Conservation (phyloP, 2,113 vertebrate genomes). For the Tichodroma muraria region DNA sequence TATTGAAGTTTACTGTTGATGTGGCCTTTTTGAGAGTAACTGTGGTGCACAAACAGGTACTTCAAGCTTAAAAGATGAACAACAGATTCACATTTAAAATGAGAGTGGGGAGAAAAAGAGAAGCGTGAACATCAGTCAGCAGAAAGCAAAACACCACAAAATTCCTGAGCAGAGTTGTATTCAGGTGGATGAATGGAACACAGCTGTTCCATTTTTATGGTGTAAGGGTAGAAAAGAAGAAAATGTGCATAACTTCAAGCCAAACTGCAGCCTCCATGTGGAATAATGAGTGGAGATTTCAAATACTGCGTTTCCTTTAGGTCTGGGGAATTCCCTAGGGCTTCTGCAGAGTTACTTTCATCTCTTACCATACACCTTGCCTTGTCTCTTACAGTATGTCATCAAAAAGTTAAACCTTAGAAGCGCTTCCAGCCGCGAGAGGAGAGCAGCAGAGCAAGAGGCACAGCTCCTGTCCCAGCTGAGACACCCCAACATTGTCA, state of each 20-base stretch:
- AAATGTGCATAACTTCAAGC: neutral
- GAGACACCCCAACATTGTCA: conserved; percentile 95
- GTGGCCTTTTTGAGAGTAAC: neutral
- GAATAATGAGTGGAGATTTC: neutral
- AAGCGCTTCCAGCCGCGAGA: conserved; percentile 82
- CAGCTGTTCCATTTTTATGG: neutral
- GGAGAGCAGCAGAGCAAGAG: conserved; percentile 90
- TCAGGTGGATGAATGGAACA: neutral
- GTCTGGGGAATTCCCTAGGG: neutral
- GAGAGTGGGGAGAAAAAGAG: too few relatives aligned
- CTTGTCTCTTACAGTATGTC: conserved; percentile 80
- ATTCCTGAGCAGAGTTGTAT: neutral
- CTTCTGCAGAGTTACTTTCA: neutral
- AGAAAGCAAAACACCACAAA: neutral
- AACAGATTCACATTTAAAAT: neutral
- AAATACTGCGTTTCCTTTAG: neutral
- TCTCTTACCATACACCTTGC: neutral
- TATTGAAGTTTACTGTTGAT: neutral
- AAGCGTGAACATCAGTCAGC: neutral
- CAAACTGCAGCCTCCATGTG: neutral
- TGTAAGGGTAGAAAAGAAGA: neutral
- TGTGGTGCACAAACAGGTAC: neutral
- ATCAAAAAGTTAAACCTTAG: conserved; percentile 92
- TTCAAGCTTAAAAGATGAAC: neutral
- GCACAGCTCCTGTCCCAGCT: conserved; percentile 90